These are phyloP conservation scores for Oscheius sp. DNA, from an alignment of 2,888 invertebrate genomes.

Conservation along the genomic window DNA sequence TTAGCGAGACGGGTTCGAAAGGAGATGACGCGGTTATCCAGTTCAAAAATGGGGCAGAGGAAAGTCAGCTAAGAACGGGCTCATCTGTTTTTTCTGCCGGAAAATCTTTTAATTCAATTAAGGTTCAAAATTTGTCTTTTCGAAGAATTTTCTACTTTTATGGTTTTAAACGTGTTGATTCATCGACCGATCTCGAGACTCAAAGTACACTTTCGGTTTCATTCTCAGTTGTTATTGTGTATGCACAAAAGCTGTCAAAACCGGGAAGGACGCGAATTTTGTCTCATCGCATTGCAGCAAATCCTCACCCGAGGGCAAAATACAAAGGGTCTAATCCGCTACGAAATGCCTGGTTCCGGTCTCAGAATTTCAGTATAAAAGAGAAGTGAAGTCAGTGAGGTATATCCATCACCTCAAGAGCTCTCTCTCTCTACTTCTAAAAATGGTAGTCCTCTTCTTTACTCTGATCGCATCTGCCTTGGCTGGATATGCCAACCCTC, in stretches of 20 bases:
- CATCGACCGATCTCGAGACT: neutral
- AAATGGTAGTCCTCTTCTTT: slow-evolving; percentile 3
- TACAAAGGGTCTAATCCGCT: slow-evolving; percentile 23
- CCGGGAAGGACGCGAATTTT: slow-evolving; percentile 21
- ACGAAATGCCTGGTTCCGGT: slow-evolving; percentile 13
- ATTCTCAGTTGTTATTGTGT: neutral
- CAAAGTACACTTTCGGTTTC: slow-evolving; percentile 7
- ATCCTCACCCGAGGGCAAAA: slow-evolving; percentile 26
- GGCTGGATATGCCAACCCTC: slow-evolving; percentile 5
- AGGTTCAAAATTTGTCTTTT: neutral
- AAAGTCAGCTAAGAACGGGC: neutral
- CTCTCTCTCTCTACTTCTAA: neutral
- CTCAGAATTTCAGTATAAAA: slow-evolving; percentile 9
- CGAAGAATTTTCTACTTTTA: neutral
- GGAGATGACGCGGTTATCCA: slow-evolving; percentile 17
- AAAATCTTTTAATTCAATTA: neutral
- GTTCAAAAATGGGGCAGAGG: slow-evolving; percentile 6
- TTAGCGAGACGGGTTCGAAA: slow-evolving; percentile 10
- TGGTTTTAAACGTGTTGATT: neutral
- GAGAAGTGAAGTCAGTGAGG: neutral
- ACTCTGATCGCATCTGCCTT: neutral
- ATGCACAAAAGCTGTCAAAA: slow-evolving; percentile 1
- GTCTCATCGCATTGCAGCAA: slow-evolving; percentile 26
- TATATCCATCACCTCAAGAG: neutral
- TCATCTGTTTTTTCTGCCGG: neutral